Conservation (phyloP, 2,888 invertebrate species). For the Steinernema carpocapsae region DNA sequence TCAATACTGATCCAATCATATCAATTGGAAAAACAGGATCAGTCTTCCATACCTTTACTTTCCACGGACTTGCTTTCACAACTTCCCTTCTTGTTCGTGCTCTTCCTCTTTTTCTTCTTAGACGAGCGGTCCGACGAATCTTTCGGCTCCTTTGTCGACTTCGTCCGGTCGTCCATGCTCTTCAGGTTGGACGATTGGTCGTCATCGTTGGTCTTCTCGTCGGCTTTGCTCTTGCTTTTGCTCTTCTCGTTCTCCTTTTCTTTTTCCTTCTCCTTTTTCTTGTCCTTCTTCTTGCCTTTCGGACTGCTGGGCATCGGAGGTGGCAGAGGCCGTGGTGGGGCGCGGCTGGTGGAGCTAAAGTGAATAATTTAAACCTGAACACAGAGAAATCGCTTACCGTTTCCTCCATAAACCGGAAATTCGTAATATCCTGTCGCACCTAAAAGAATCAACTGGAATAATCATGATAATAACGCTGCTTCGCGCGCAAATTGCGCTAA, state of each 20-base stretch:
- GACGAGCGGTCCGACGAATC: not conserved
- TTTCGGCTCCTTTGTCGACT: constrained; percentile 7
- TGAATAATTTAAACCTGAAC: too few species aligned
- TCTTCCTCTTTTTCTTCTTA: not conserved
- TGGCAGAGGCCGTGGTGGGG: not conserved
- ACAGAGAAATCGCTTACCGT: not conserved
- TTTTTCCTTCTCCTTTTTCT: constrained; percentile 10
- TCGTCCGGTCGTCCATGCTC: constrained; percentile 1
- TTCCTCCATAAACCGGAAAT: not conserved
- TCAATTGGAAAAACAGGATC: not conserved
- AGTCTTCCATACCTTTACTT: not conserved
- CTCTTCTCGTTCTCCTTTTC: constrained; percentile 14
- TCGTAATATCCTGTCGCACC: constrained; percentile 7
- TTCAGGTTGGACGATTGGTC: constrained; percentile 14
- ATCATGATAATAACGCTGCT: too few species aligned
- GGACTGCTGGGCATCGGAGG: not conserved
- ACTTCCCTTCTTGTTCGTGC: not conserved
- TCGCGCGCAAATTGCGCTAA: too few species aligned
- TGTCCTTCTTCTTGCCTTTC: constrained; percentile 5
- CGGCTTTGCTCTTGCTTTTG: not conserved
- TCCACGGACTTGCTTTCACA: not conserved
- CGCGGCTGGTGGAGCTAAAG: not conserved
- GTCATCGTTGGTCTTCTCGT: not conserved
- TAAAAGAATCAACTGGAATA: too few species aligned
- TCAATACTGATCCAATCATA: not conserved